Base-by-base conservation (phyloP, 2,888 invertebrate species). In the Cephus pygmeus region DNA sequence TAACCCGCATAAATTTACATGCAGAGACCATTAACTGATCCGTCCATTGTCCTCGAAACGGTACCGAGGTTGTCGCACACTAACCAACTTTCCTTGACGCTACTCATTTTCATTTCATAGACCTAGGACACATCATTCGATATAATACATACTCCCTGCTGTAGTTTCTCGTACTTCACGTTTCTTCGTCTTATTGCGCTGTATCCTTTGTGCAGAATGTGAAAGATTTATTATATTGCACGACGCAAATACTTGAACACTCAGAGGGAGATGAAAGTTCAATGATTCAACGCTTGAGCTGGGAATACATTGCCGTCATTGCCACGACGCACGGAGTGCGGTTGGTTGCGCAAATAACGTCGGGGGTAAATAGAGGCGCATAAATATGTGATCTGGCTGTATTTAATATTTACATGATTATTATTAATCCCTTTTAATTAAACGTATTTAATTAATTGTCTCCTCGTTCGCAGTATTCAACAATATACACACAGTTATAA, bases 351-450 rank as follows among this genome's bases (percentile, higher is more conserved):
- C 23, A 56, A 56, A 56, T 23, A 56, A 56, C 23, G 56, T 56
- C 23, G 23, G 56, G 56, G 23, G 9, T 23, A 56, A 56, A 56
- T 56, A 56, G 23, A 56, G 23, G 9, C 56, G 23, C 9, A 56
- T 56, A 56, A 23, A 56, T 56, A 56, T 56, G 15, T 56, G 9
- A 56, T 56, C 23, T 56, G 56, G 23, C 56, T 9, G 56, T 56
- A 56, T 33, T 69, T 71, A 80, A 81, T 83, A 83, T 83, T 82
- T 83, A 82, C 81, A 83, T 73, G 31, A 78, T 81, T 80, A 80
- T 77, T 75, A 77, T 71, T 69, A 75, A 73, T 76, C 81, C 71
- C 36, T 78, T 56, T 56, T 56, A 75, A 73, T 40, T 74, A 69
- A 78, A 71, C 73, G 73, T 81, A 73, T 81, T 79, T 78, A 79